Evolutionary conservation across 92 coral and sea anemone species (phyloP).

Genomic region (Epizoanthus stellaris): DNA sequence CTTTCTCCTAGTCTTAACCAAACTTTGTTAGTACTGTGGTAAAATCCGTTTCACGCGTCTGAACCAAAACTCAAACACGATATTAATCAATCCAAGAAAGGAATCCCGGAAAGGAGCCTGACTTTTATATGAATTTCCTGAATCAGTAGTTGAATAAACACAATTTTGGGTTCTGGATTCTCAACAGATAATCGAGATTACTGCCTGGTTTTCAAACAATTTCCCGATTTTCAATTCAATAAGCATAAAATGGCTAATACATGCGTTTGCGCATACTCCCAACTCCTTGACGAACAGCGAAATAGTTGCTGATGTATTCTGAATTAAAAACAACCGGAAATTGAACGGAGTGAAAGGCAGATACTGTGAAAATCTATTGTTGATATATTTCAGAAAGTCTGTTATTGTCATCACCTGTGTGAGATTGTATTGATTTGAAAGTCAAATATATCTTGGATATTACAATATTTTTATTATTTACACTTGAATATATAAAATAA

Average conservation of each 20-base stretch:
- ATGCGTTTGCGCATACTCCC: no score
- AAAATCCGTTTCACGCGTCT: no score
- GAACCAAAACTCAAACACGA: no score
- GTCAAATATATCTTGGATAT: not conserved
- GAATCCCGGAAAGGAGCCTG: no score
- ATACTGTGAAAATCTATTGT: not conserved
- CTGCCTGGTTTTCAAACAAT: not conserved
- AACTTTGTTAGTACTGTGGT: no score
- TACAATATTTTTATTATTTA: not conserved
- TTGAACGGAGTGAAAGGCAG: not conserved
- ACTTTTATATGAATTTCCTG: not conserved
- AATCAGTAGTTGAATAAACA: not conserved
- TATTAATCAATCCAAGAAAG: not conserved
- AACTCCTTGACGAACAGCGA: no score
- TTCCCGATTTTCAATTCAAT: not conserved
- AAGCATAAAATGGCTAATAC: no score
- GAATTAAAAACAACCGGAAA: conserved; percentile 2
- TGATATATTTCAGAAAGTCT: not conserved
- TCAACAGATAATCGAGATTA: no score
- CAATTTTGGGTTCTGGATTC: not conserved
- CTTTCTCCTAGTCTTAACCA: not conserved
- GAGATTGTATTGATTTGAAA: not conserved
- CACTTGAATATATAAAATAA: no score
- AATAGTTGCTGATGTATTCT: not conserved
- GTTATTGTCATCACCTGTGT: not conserved